These are phyloP conservation scores for Brienomyrus brachyistius DNA, from an alignment of 2,113 vertebrate species.

Conservation along the genomic window DNA sequence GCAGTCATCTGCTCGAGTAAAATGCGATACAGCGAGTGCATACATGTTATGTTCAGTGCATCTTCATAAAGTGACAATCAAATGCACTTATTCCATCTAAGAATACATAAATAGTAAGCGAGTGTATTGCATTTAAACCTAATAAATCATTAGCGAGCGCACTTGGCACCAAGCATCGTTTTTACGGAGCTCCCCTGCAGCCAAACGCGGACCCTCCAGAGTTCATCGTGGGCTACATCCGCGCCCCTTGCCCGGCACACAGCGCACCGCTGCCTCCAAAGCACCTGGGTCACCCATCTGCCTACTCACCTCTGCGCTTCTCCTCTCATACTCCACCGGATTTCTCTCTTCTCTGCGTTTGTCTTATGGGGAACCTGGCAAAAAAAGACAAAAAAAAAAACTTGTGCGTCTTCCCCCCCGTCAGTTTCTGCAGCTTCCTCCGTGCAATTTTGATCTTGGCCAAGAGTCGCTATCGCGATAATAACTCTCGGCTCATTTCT, in stretches of 20 bases:
- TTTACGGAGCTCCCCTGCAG: not conserved
- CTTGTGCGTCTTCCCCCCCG: not conserved
- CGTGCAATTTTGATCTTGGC: not conserved
- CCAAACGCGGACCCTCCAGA: not conserved
- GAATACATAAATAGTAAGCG: not conserved
- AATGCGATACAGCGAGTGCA: not conserved
- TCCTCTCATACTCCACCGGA: conserved; percentile 40
- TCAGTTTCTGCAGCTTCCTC: not conserved
- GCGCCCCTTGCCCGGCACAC: not conserved
- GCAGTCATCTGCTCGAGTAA: not conserved
- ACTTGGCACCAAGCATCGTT: not conserved
- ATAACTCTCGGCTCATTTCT: not conserved
- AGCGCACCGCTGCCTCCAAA: not conserved
- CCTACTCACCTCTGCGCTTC: conserved; percentile 43
- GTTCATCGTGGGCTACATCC: not conserved
- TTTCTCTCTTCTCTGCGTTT: not conserved
- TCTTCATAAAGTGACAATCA: not conserved
- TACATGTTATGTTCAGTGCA: not conserved
- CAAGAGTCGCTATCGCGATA: not conserved
- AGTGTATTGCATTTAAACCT: not conserved
- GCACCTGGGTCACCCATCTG: no score
- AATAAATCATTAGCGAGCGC: conserved; percentile 8
- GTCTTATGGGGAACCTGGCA: conserved; percentile 1
- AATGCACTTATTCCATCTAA: not conserved
- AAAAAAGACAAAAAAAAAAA: not conserved